Evolutionary conservation across 2,888 invertebrate genomes (phyloP).

Genomic region (Cosmopolites sordidus): DNA sequence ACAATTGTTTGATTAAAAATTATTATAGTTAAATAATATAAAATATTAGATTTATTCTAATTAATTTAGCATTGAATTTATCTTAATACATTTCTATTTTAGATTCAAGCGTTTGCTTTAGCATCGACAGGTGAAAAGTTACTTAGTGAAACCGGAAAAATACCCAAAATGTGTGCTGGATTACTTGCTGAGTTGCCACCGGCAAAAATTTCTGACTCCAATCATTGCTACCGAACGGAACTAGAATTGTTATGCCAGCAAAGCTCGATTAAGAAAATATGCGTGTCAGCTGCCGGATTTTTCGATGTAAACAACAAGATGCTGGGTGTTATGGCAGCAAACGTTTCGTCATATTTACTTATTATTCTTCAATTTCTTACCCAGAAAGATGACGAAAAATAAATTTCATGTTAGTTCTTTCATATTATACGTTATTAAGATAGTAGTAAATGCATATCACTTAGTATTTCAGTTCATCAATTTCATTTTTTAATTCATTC

Average conservation of each 20-base stretch:
- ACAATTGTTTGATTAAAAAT: no score
- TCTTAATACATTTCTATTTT: background rate
- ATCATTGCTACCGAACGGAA: background rate
- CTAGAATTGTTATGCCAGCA: background rate
- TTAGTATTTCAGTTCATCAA: no score
- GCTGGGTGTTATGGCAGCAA: background rate
- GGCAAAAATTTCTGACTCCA: background rate
- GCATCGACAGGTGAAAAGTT: background rate
- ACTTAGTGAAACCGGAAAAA: background rate
- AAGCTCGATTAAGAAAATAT: background rate
- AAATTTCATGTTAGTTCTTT: no score
- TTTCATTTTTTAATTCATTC: no score
- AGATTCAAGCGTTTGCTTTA: background rate
- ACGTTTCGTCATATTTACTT: background rate
- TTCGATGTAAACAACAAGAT: background rate
- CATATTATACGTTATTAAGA: no score
- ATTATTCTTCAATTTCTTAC: background rate
- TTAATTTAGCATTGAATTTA: no score
- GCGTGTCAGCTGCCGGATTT: background rate
- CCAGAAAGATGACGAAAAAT: background rate
- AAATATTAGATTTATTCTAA: no score
- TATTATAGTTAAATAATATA: no score
- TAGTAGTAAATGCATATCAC: no score
- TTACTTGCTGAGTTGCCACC: background rate
- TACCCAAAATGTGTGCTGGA: background rate